Evolutionary conservation across 2,113 vertebrate genomes (phyloP), one percentile per base, ranked within the genome.

Genomic region (Entelurus aequoreus): DNA sequence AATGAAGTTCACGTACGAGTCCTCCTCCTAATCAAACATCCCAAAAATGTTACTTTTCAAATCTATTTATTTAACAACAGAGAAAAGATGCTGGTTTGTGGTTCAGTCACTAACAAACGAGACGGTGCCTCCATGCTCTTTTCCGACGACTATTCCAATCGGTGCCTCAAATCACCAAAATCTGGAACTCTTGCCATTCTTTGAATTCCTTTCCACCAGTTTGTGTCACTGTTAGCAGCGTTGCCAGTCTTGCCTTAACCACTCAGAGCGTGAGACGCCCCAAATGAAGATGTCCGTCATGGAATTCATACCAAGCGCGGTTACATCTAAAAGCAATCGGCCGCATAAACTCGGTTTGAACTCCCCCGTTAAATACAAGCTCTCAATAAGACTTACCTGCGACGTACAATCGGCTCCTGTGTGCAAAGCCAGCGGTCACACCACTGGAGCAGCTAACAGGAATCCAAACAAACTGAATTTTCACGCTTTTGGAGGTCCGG

Each of bases 211-310:
- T 4, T 21, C 35, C 57, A 48, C 13, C 15, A 59, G 6, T 35
- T n/a, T 10, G 1, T 42, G 13, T 35, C 16, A 16, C 46, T 15
- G 2, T 62, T 69, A 2, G 62, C 69, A 42, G 51, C 44, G 74
- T 71, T 72, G 75, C 75, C 49, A 4, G 72, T 71, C 76, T 84
- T 84, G 86, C 86, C 86, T 88, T 88, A 85, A 83, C 35, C 68
- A 64, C 46, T 55, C 59, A 64, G 65, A 70, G 63, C 46, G 40
- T 12, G 53, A 47, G 28, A 54, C 16, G 5, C 50, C 68, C 57
- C 54, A 37, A 48, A 6, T 57, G 53, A 80, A 66, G 77, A 81
- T 72, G 72, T 83, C 71, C 63, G 72, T 66, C 63, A 3, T 50
- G 56, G 37, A 56, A 42, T 9, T 38, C n/a, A 15, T 37, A 11